Base-by-base conservation (phyloP, 2,113 vertebrate species). In the Miniopterus natalensis region DNA sequence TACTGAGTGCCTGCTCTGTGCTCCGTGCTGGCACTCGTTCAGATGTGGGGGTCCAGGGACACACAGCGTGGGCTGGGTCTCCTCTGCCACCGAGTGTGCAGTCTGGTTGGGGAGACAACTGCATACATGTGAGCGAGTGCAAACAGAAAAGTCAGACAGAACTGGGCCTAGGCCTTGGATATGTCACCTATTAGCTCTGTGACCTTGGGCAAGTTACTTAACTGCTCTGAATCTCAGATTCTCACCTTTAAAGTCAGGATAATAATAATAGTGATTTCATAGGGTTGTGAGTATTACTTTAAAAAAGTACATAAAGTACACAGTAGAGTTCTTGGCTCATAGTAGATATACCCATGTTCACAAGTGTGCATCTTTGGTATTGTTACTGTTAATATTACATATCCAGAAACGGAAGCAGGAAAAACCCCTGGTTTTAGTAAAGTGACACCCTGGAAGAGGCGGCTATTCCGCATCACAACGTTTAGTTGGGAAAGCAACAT, bases 161-260 rank as follows among this genome's bases (percentile, higher is more conserved):
- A 47, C 31, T 59, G 45, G 18, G 20, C 45, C 59, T 49, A 49
- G 40, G 40, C 45, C 73, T 88, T 13, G 55, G 20, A 45, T 49
- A 14, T 53, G 70, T 8, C 53, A 47, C 21, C 83, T n/a, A 23
- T 8, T 51, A 75, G 74, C 75, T 74, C n/a, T 59, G 90, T 84
- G 90, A 86, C 49, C 55, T 73, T n/a, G 36, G 51, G 42, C 9
- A 65, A 70, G n/a, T 59, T 57, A 65, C 40, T 42, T 18, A 88
- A 77, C 21, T 75, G 57, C 55, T 85, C 68, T 42, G 91, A 66
- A 89, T 25, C 57, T 90, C 75, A 21, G 47, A 65, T 83, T 57
- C 49, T 74, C 40, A 3, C n/a, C 42, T 88, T 71, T 79, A 53
- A 25, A 81, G 47, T 75, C n/a, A 65, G 23, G 20, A 59, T 42